Conservation (phyloP, 35 echinoderm and acorn worm species). For the Ophiothrix spiculata region DNA sequence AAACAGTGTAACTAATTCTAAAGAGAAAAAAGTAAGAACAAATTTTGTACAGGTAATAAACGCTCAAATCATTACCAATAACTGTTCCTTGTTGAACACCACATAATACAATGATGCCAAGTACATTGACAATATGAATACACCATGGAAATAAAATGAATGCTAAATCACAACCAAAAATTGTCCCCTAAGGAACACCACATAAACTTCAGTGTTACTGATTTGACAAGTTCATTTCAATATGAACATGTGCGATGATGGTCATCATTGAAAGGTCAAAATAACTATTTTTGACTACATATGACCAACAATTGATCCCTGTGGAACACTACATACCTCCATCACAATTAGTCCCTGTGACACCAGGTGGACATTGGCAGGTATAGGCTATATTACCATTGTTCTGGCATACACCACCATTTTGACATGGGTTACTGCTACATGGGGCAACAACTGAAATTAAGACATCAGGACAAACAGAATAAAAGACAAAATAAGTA, state of each 20-base stretch:
- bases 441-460: conserved; percentile 64
- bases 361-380: conserved; percentile 39
- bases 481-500: background rate
- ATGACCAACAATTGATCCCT: background rate
- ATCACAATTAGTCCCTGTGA: conserved; percentile 16
- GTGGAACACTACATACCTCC: conserved; percentile 6
- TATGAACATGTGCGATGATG: background rate
- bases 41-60: too few species aligned
- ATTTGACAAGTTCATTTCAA: background rate
- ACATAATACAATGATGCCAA: too few species aligned
- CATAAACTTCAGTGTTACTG: background rate
- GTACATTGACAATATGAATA: too few species aligned
- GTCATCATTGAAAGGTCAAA: too few species aligned
- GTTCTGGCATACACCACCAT: conserved; percentile 43
- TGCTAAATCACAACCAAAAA: background rate
- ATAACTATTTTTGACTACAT: too few species aligned
- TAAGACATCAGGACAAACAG: background rate
- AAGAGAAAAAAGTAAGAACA: too few species aligned
- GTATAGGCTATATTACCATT: conserved; percentile 20
- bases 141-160: too few species aligned
- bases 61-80: too few species aligned
- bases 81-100: too few species aligned
- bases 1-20: too few species aligned
- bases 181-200: background rate
- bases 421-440: conserved; percentile 55